A percentile compares a stretch with the other conserved stretches of the same genome.
These are phyloP conservation scores for Pseudomugil gertrudae DNA, from an alignment of 2,797 vertebrate genomes.

Conservation along the genomic window DNA sequence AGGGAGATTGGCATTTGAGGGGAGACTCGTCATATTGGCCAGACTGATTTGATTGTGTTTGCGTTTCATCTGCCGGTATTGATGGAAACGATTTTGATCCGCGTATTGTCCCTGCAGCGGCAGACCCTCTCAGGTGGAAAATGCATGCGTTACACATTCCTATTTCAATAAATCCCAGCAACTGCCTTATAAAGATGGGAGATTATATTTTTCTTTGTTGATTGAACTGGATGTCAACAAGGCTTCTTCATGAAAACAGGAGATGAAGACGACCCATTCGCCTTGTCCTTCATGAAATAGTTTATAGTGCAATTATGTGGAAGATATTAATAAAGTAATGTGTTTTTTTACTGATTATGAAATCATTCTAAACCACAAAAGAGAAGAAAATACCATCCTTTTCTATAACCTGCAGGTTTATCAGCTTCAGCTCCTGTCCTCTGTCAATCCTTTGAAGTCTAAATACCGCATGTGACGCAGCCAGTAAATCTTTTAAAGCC, in stretches of 20 bases:
- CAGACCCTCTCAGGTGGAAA: slow-evolving; percentile 79
- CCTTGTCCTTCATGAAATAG: slow-evolving; percentile 33
- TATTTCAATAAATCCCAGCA: slow-evolving; percentile 74
- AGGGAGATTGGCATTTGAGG: slow-evolving; percentile 76
- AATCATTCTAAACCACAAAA: slow-evolving; percentile 21
- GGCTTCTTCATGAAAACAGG: slow-evolving; percentile 50
- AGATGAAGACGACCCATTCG: slow-evolving; percentile 42
- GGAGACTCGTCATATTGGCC: slow-evolving; percentile 63
- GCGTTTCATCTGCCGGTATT: slow-evolving; percentile 78
- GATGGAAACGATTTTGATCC: slow-evolving; percentile 78
- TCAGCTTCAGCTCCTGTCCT: slow-evolving; percentile 40
- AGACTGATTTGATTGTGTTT: slow-evolving; percentile 81
- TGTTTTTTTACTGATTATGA: slow-evolving; percentile 14
- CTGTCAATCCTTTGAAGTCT: slow-evolving; percentile 55
- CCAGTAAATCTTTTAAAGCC: slow-evolving; percentile 69
- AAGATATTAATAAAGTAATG: slow-evolving; percentile 38
- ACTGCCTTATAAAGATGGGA: slow-evolving; percentile 65
- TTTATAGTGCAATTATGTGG: slow-evolving; percentile 22
- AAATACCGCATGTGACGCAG: slow-evolving; percentile 48
- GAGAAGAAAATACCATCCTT: slow-evolving; percentile 17
- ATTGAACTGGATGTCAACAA: slow-evolving; percentile 74
- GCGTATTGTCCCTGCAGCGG: slow-evolving; percentile 60
- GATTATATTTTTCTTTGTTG: slow-evolving; percentile 70
- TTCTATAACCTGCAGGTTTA: slow-evolving; percentile 30
- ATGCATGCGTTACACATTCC: slow-evolving; percentile 75